These are phyloP conservation scores for Hirtodrosophila histrioides DNA, from an alignment of 2,888 invertebrate species.

Conservation along the genomic window DNA sequence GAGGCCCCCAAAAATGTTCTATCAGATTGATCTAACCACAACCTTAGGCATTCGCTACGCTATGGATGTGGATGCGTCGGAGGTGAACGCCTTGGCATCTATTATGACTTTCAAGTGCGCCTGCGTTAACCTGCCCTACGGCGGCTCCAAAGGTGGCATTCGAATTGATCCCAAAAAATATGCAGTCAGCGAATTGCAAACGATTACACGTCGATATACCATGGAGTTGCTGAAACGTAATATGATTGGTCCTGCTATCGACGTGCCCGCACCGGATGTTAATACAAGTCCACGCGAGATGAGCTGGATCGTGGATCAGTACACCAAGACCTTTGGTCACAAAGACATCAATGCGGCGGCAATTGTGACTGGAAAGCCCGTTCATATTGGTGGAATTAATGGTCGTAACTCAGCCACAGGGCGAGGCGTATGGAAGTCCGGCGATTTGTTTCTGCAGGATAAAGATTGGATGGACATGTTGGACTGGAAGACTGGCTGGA, in stretches of 20 bases:
- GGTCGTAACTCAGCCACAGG: constrained; percentile 99
- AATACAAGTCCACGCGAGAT: constrained; percentile 98
- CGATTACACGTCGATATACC: constrained; percentile 97
- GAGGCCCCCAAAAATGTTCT: constrained; percentile 56
- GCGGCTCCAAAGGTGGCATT: constrained; percentile 98
- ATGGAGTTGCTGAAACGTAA: constrained; percentile 97
- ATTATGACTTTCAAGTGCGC: constrained; percentile 99
- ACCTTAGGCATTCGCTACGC: constrained; percentile 96
- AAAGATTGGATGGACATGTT: constrained; percentile 97
- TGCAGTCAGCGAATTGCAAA: constrained; percentile 96
- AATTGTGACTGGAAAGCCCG: constrained; percentile 98
- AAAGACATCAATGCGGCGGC: constrained; percentile 97
- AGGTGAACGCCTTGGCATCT: constrained; percentile 97
- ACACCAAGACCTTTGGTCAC: constrained; percentile 96
- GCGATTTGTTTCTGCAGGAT: constrained; percentile 97
- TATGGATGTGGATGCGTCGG: constrained; percentile 94
- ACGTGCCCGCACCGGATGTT: constrained; percentile 99
- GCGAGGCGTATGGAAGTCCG: constrained; percentile 95
- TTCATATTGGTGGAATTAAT: constrained; percentile 98
- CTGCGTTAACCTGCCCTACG: constrained; percentile 99
- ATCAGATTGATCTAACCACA: constrained; percentile 50
- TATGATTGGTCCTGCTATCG: constrained; percentile 94
- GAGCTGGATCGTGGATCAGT: constrained; percentile 99
- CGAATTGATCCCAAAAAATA: constrained; percentile 97
- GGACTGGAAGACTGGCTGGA: constrained; percentile 96